A percentile compares a stretch with the other conserved stretches of the same genome.
These are phyloP conservation scores for Leucophenga montana DNA, from an alignment of 2,888 invertebrate species.

Conservation along the genomic window DNA sequence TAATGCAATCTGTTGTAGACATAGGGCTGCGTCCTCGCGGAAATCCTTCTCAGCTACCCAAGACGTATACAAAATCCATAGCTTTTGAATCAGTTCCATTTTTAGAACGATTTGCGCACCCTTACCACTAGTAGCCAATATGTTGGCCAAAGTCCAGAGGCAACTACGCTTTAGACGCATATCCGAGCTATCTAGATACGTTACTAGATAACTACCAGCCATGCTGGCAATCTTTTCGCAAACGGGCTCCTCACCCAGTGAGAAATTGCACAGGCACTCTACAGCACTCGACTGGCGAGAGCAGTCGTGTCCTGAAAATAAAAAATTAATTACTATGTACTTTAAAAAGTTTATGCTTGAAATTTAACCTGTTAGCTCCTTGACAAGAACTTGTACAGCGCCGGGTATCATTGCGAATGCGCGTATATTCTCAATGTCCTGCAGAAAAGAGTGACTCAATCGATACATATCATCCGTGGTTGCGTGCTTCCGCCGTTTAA, in stretches of 20 bases:
- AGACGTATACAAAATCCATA: slow-evolving; percentile 58
- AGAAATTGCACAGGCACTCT: slow-evolving; percentile 71
- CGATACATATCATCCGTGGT: slow-evolving; percentile 66
- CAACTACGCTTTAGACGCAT: slow-evolving; percentile 60
- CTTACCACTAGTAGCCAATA: slow-evolving; percentile 61
- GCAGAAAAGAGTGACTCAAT: slow-evolving; percentile 68
- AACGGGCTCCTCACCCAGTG: slow-evolving; percentile 64
- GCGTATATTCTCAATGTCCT: slow-evolving; percentile 64
- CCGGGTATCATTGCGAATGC: slow-evolving; percentile 67
- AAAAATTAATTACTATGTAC: slow-evolving; percentile 1
- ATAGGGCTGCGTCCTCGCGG: slow-evolving; percentile 61
- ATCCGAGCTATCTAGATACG: slow-evolving; percentile 61
- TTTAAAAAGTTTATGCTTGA: not conserved
- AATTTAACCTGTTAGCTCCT: slow-evolving; percentile 67
- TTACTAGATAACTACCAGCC: slow-evolving; percentile 70
- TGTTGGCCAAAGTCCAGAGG: slow-evolving; percentile 70
- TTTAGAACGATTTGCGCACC: slow-evolving; percentile 57
- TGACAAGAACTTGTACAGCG: slow-evolving; percentile 67
- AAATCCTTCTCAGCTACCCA: slow-evolving; percentile 41
- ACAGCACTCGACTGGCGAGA: slow-evolving; percentile 63
- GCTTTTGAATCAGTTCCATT: slow-evolving; percentile 67
- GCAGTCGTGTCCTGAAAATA: slow-evolving; percentile 56
- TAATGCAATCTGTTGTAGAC: slow-evolving; percentile 56
- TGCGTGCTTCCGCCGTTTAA: slow-evolving; percentile 70
- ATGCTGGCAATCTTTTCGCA: slow-evolving; percentile 67